Percentiles rank a stretch among this genome's conserved stretches.
Evolutionary conservation across 2,113 vertebrate genomes (phyloP).

Genomic region (Daubentonia madagascariensis): DNA sequence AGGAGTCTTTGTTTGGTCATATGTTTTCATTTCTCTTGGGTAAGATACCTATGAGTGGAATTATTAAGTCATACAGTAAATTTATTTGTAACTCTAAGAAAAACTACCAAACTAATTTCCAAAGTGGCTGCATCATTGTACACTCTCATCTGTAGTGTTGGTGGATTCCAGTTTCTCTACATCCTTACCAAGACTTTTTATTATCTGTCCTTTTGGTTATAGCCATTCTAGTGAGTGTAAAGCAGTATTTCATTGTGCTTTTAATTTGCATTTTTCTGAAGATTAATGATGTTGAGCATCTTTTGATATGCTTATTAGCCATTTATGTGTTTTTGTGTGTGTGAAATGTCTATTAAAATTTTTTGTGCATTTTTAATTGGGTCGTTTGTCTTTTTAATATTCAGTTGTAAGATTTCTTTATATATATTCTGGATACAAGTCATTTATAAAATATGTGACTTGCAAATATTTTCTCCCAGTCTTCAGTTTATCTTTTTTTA

Average conservation of each 20-base stretch:
- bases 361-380: not conserved
- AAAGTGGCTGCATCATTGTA: not conserved
- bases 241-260: not conserved
- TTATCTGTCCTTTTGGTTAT: not conserved
- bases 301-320: not conserved
- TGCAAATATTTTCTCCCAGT: not conserved
- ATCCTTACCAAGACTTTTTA: not conserved
- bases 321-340: not conserved
- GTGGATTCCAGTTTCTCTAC: not conserved
- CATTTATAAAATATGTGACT: not conserved
- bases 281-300: not conserved
- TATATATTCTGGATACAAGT: not conserved
- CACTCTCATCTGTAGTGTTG: not conserved
- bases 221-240: not conserved
- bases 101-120: conserved; percentile 4
- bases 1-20: not conserved
- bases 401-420: not conserved
- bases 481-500: not conserved
- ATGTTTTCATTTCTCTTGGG: not conserved
- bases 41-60: not conserved
- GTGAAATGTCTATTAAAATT: not conserved
- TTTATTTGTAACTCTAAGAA: not conserved
- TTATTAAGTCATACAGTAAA: not conserved
- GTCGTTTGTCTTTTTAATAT: not conserved
- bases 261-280: not conserved